A percentile compares a stretch with the other conserved stretches of the same genome.
These are phyloP conservation scores for Sthenelais limicola DNA, from an alignment of 2,888 invertebrate genomes.

Conservation along the genomic window DNA sequence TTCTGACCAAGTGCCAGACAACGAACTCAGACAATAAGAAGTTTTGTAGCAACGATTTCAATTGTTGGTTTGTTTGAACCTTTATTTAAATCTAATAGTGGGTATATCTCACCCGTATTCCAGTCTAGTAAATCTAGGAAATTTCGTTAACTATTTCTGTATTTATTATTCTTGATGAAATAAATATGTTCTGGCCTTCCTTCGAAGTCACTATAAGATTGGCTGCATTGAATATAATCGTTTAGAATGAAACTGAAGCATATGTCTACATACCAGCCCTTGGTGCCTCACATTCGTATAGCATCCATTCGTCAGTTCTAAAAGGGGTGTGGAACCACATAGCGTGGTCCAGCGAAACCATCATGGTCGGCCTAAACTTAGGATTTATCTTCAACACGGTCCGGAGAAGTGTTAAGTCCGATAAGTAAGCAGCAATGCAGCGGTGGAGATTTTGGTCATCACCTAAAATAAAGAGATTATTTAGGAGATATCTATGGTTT, in stretches of 20 bases:
- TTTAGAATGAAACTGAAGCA: too few relatives aligned
- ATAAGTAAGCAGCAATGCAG: constrained; percentile 72
- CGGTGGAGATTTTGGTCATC: constrained; percentile 70
- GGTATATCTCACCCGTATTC: too few relatives aligned
- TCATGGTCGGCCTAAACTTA: constrained; percentile 51
- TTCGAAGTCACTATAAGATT: too few relatives aligned
- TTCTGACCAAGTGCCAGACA: too few relatives aligned
- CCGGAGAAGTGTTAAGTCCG: constrained; percentile 67
- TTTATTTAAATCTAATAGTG: too few relatives aligned
- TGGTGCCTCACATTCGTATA: constrained; percentile 71
- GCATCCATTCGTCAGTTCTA: constrained; percentile 73
- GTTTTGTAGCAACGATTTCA: too few relatives aligned
- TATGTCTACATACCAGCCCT: constrained; percentile 69
- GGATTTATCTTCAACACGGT: constrained; percentile 62
- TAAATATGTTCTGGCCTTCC: too few relatives aligned
- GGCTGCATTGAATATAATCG: too few relatives aligned
- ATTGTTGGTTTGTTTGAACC: too few relatives aligned
- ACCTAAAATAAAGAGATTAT: constrained; percentile 52
- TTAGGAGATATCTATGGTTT: neutral
- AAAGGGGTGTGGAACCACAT: constrained; percentile 73
- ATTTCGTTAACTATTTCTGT: too few relatives aligned
- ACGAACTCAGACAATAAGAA: too few relatives aligned
- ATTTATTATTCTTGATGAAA: too few relatives aligned
- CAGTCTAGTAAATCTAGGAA: neutral
- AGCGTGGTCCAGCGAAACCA: constrained; percentile 72